Percentiles rank a stretch among this genome's conserved stretches.
These are phyloP conservation scores for Percina caprodes DNA, from an alignment of 2,113 vertebrate species.

Conservation along the genomic window DNA sequence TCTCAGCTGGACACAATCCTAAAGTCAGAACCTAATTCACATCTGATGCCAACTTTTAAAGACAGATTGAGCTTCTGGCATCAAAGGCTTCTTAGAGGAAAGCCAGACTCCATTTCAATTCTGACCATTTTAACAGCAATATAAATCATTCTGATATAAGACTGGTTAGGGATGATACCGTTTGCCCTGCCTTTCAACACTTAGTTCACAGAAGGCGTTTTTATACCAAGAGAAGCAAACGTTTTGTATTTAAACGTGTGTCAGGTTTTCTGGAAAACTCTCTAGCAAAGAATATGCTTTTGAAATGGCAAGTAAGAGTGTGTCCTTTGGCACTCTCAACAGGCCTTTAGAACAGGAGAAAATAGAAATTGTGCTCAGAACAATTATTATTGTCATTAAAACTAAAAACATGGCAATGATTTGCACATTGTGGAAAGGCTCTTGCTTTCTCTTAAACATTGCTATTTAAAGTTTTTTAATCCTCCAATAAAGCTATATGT, in stretches of 20 bases:
- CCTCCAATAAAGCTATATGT: conserved; percentile 59
- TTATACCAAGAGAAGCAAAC: conserved; percentile 28
- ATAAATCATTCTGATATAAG: conserved; percentile 11
- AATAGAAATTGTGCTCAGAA: conserved; percentile 49
- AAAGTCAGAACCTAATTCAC: conserved; percentile 51
- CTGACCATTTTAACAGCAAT: conserved; percentile 26
- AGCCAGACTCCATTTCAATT: conserved; percentile 45
- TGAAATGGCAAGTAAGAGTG: conserved; percentile 45
- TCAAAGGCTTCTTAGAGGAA: conserved; percentile 34
- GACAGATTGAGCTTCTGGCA: conserved; percentile 53
- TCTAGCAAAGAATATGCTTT: conserved; percentile 20
- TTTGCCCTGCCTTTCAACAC: conserved; percentile 29
- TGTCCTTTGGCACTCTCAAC: conserved; percentile 65
- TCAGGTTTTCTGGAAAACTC: conserved; percentile 44
- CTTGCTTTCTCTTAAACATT: conserved; percentile 56
- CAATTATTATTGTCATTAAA: conserved; percentile 23
- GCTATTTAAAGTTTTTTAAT: conserved; percentile 41
- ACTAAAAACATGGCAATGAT: conserved; percentile 61
- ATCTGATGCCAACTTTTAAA: conserved; percentile 59
- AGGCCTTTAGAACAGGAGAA: conserved; percentile 54
- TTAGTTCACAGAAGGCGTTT: conserved; percentile 43
- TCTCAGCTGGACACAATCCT: conserved; percentile 60
- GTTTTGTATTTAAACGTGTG: conserved; percentile 9
- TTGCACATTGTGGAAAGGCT: conserved; percentile 59
- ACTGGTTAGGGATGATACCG: conserved; percentile 13